Conservation (phyloP, 2,797 vertebrate species). For the Sarcoramphus papa region DNA sequence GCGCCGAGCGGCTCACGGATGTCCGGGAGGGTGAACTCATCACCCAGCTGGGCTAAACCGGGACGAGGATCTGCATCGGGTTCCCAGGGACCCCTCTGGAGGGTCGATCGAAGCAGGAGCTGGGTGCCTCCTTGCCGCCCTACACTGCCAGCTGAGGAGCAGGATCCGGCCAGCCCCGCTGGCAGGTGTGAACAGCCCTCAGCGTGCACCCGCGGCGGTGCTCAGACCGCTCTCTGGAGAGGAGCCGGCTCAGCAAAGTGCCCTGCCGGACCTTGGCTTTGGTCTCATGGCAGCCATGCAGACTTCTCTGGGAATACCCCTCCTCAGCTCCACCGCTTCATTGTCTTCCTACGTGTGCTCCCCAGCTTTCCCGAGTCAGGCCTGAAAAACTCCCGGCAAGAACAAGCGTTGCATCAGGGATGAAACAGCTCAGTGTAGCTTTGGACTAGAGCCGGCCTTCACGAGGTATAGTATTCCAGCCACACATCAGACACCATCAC, state of each 20-base stretch:
- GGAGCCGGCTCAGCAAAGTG: not conserved
- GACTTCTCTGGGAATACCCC: fast-evolving
- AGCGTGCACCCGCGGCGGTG: fast-evolving
- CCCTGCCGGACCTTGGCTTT: not conserved
- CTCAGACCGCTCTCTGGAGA: not conserved
- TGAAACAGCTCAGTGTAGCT: not conserved
- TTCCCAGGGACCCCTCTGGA: not conserved
- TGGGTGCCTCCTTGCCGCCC: not conserved
- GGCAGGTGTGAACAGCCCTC: not conserved
- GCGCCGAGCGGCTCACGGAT: fast-evolving
- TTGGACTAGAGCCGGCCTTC: not conserved
- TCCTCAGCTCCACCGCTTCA: not conserved
- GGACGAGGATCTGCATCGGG: not conserved
- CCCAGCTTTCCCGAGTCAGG: not conserved
- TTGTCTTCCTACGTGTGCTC: too few species aligned
- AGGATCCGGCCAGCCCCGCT: not conserved
- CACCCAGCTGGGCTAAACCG: not conserved
- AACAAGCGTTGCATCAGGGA: not conserved
- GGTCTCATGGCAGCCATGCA: not conserved
- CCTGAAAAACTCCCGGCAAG: not conserved
- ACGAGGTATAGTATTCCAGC: not conserved
- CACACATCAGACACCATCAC: not conserved
- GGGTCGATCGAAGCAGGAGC: not conserved
- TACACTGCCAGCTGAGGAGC: not conserved
- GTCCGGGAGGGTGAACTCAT: not conserved